Base-by-base conservation (phyloP, 2,113 vertebrate species). In the Hypanus sabinus region DNA sequence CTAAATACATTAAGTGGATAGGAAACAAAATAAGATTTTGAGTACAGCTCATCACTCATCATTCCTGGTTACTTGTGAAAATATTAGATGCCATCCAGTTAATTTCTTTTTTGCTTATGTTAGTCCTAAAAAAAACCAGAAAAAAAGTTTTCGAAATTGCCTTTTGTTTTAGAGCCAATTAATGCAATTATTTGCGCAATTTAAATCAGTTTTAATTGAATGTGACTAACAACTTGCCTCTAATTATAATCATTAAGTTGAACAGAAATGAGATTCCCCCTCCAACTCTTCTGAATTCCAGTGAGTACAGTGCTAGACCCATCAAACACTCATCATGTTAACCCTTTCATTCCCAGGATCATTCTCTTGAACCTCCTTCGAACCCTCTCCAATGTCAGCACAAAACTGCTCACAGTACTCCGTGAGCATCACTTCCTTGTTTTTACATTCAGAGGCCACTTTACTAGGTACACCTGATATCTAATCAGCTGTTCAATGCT, bases 1-100 rank as follows among this genome's bases (percentile, higher is more conserved):
- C 95, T 94, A 4, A 96, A 80, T 97, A 97, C 94, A 95, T 14
- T 30, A 73, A 95, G 0, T 97, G 96, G 96, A 95, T 96, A 5
- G 24, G 81, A 57, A 16, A 2, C 7, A 96, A 93, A 73, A 73
- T 93, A 14, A 27, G 11, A 55, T 27, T 38, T 93, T 93, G 91
- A 93, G 62, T 12, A 93, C 38, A 46, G 38, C 70, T 8, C 8
- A 2, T 16, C 33, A 93, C 22, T 27, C 62, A 14, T 36, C 91
- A 55, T 24, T 46, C 20, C 33, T 73, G 91, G 36, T 46, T 93
- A 73, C 11, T 71, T 24, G 20, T 65, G 62, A 33, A 33, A 55
- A 12, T 93, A 38, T 12, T 93, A 93, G 33, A 8, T 73, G 36
- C 36, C 20, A 92, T 27, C 20, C 20, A 30, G 22, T 92, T 71